A percentile compares a stretch with the other conserved stretches of the same genome.
Evolutionary conservation across 2,113 vertebrate species (phyloP).

Genomic region (Microtus ochrogaster): DNA sequence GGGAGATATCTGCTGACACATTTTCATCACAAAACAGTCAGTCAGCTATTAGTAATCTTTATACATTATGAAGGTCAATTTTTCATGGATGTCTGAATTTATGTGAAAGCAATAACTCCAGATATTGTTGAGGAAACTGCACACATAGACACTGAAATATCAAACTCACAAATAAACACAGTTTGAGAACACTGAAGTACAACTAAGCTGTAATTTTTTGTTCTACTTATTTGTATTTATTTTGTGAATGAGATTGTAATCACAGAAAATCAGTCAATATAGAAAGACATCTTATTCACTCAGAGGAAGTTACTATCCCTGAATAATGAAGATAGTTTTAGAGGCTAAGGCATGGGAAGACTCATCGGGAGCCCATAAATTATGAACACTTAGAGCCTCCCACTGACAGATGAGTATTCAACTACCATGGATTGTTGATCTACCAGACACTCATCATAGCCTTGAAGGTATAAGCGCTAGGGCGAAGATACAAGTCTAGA

Average conservation of each 20-base stretch:
- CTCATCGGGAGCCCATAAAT: background rate
- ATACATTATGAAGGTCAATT: background rate
- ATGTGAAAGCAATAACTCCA: background rate
- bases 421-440: background rate
- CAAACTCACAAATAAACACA: background rate
- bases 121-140: background rate
- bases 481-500: background rate
- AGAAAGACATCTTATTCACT: background rate
- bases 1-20: background rate
- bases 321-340: background rate
- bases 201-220: background rate
- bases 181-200: background rate
- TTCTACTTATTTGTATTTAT: background rate
- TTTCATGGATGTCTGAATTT: slow-evolving; percentile 24
- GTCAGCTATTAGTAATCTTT: slow-evolving; percentile 6
- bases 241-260: background rate
- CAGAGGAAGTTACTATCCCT: background rate
- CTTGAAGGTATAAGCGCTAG: background rate
- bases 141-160: background rate
- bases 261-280: background rate
- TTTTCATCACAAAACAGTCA: background rate
- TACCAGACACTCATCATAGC: background rate
- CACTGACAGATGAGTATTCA: background rate
- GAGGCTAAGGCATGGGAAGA: background rate
- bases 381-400: background rate